Conservation (phyloP, 2,797 vertebrate genomes). For the Eremophila alpestris region DNA sequence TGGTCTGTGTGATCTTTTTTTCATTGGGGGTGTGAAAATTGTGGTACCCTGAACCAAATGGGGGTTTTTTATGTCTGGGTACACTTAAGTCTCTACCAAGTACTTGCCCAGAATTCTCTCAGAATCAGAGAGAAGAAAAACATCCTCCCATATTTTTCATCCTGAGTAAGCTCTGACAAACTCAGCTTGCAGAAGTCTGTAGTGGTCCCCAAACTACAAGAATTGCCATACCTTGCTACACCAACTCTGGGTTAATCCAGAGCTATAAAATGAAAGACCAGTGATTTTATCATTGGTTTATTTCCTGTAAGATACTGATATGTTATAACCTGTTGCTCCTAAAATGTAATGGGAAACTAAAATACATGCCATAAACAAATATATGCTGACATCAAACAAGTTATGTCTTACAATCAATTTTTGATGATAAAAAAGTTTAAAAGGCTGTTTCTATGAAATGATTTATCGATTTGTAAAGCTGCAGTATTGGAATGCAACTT, state of each 20-base stretch:
- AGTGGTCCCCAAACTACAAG: not conserved
- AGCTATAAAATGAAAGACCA: not conserved
- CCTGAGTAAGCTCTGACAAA: not conserved
- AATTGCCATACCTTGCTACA: not conserved
- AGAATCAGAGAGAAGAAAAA: not conserved
- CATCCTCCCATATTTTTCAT: not conserved
- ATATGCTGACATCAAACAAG: not conserved
- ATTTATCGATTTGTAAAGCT: not conserved
- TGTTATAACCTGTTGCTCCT: not conserved
- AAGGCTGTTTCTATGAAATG: not conserved
- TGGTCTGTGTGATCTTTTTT: not conserved
- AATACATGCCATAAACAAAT: not conserved
- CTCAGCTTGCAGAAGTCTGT: not conserved
- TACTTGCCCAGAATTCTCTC: not conserved
- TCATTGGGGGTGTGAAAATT: not conserved
- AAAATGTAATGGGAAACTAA: rapidly evolving
- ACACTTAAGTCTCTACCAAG: not conserved
- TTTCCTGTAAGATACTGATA: not conserved
- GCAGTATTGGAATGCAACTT: not conserved
- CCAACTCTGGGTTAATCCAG: not conserved
- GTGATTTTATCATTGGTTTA: not conserved
- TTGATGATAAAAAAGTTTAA: not conserved
- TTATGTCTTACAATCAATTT: not conserved
- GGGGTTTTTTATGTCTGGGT: not conserved
- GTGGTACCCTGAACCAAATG: not conserved